A percentile compares a stretch with the other conserved stretches of the same genome.
phyloP scores from a whole-genome alignment of 2,888 invertebrate genomes.

The Deilephila elpenor region DNA sequence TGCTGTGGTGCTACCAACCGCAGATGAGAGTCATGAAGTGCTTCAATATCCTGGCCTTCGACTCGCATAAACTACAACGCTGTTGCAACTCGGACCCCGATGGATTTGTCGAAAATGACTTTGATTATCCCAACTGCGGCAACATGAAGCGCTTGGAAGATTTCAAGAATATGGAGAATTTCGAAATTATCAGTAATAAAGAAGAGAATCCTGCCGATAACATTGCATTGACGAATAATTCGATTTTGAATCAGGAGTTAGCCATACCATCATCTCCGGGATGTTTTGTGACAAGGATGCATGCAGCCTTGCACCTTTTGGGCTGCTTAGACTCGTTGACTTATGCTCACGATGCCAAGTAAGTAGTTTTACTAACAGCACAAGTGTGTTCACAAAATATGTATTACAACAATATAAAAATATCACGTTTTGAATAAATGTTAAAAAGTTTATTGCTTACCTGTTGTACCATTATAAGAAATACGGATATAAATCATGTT shows the following conservation, averaged over 20 bases:
- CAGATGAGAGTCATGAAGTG: constrained; percentile 87
- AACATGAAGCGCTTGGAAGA: constrained; percentile 75
- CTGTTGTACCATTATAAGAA: no score
- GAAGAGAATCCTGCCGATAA: constrained; percentile 62
- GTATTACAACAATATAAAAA: not conserved
- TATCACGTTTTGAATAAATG: no score
- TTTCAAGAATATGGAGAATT: constrained; percentile 69
- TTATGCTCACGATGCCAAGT: constrained; percentile 90
- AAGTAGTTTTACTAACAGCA: constrained; percentile 43
- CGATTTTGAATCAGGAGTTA: constrained; percentile 91
- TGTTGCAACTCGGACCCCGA: constrained; percentile 69
- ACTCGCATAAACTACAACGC: constrained; percentile 82
- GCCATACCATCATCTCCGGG: constrained; percentile 90
- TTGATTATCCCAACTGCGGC: constrained; percentile 74
- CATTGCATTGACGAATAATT: constrained; percentile 75
- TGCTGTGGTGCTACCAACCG: constrained; percentile 95
- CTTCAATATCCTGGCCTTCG: constrained; percentile 93
- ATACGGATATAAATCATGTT: no score
- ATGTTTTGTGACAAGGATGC: constrained; percentile 90
- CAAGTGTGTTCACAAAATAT: not conserved
- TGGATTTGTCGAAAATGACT: constrained; percentile 54
- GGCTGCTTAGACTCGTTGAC: constrained; percentile 96
- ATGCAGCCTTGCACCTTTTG: constrained; percentile 95
- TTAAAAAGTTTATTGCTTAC: no score
- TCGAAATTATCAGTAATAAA: constrained; percentile 62